These are phyloP conservation scores for Aleiodes sp. DNA, from an alignment of 1,140 invertebrate genomes.

Conservation along the genomic window DNA sequence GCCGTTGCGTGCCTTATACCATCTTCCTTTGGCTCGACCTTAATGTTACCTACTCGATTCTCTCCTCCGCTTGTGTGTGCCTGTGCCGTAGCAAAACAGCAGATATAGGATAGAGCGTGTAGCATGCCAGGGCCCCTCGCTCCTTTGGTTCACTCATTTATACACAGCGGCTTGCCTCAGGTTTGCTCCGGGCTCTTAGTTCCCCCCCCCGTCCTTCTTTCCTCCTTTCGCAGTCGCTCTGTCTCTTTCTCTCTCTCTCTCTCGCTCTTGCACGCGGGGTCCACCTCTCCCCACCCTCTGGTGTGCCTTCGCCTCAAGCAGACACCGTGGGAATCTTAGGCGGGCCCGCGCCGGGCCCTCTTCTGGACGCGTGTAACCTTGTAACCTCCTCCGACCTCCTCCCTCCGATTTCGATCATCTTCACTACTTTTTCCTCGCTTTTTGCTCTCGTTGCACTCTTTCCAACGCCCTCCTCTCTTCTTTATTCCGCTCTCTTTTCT, in stretches of 20 bases:
- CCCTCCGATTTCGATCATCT: slow-evolving; percentile 40
- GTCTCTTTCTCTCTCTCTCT: neutral
- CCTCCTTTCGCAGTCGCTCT: neutral
- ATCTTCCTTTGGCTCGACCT: too few species aligned
- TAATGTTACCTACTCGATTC: too few species aligned
- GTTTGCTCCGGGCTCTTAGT: neutral
- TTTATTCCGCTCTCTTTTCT: slow-evolving; percentile 1
- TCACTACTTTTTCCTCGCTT: slow-evolving; percentile 18
- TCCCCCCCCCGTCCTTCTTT: neutral
- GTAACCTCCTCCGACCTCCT: slow-evolving; percentile 61
- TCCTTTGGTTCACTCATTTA: too few species aligned
- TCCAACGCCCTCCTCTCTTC: slow-evolving; percentile 25
- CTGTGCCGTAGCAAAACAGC: too few species aligned
- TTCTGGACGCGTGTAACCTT: slow-evolving; percentile 63
- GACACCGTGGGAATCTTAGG: slow-evolving; percentile 65
- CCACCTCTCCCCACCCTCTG: neutral
- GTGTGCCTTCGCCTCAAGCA: slow-evolving; percentile 56
- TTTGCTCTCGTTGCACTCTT: slow-evolving; percentile 6
- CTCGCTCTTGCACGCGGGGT: neutral
- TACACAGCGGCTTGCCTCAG: too few species aligned
- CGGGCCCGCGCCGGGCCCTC: slow-evolving; percentile 56
- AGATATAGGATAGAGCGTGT: too few species aligned
- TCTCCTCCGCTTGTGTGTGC: too few species aligned
- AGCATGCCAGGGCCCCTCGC: too few species aligned
- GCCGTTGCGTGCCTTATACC: too few species aligned